Conservation (phyloP, 2,113 vertebrate genomes). For the Prochilodus magdalenae region DNA sequence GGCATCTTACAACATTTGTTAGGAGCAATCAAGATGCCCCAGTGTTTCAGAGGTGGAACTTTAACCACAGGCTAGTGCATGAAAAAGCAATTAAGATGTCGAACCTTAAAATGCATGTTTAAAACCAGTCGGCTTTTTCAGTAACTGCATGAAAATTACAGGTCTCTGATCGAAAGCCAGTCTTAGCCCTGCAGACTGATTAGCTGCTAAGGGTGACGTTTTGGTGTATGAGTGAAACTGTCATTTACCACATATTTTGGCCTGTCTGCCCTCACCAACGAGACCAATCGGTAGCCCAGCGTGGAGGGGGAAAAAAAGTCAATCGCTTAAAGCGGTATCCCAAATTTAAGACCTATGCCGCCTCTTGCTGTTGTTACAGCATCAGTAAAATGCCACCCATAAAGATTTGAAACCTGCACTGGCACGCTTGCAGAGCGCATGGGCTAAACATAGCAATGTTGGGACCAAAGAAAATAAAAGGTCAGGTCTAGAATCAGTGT, state of each 20-base stretch:
- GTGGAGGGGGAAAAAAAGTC: background rate
- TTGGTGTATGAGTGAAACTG: background rate
- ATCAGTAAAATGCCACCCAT: slow-evolving; percentile 39
- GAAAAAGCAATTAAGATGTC: slow-evolving; percentile 20
- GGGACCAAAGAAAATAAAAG: slow-evolving; percentile 3
- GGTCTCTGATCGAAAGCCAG: background rate
- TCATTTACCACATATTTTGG: slow-evolving; percentile 7
- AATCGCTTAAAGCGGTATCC: slow-evolving; percentile 11
- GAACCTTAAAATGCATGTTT: background rate
- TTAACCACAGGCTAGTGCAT: slow-evolving; percentile 6
- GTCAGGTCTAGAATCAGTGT: background rate
- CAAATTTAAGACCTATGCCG: slow-evolving; percentile 30
- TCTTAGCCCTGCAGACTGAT: slow-evolving; percentile 15
- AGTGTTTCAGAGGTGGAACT: slow-evolving; percentile 11
- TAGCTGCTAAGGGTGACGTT: slow-evolving; percentile 27
- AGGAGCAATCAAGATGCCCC: background rate
- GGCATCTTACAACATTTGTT: background rate
- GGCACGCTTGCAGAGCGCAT: background rate
- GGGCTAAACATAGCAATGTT: slow-evolving; percentile 23
- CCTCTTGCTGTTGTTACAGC: slow-evolving; percentile 7
- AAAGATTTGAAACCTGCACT: background rate
- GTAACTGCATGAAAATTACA: slow-evolving; percentile 35
- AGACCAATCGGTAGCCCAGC: background rate
- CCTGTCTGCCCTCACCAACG: background rate
- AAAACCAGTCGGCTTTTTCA: background rate